A percentile compares a stretch with the other conserved stretches of the same genome.
Conservation (phyloP, 2,888 invertebrate species). For the Pseudococcus jackbeardsleyi region DNA sequence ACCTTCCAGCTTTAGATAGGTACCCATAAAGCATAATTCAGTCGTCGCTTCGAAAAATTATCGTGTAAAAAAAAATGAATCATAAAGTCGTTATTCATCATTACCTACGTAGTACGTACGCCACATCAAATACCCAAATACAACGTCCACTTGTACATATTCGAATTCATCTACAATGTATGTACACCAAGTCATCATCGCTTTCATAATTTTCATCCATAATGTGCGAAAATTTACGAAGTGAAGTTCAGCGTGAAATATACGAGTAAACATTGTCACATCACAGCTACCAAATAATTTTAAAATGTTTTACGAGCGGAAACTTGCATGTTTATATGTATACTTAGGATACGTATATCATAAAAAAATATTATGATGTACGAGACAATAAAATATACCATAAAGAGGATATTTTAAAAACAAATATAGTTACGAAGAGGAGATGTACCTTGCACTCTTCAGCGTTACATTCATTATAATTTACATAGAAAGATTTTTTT, state of each 20-base stretch:
- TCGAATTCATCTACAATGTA: not conserved
- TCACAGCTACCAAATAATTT: slow-evolving; percentile 25
- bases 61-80: not conserved
- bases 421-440: slow-evolving; percentile 1
- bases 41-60: not conserved
- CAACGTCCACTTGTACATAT: not conserved
- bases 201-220: not conserved
- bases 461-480: not conserved
- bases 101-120: not conserved
- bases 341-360: slow-evolving; percentile 15
- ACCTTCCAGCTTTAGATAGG: no score
- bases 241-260: not conserved
- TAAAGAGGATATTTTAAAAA: slow-evolving; percentile 39
- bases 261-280: not conserved
- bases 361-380: slow-evolving; percentile 43
- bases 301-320: slow-evolving; percentile 39
- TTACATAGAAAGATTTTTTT: not conserved
- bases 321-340: slow-evolving; percentile 22
- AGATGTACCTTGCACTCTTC: not conserved
- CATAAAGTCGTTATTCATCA: not conserved
- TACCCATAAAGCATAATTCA: not conserved
- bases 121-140: no score
- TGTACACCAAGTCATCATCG: not conserved
- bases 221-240: slow-evolving; percentile 9
- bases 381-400: slow-evolving; percentile 27